These are phyloP conservation scores for Vidua macroura DNA, from an alignment of 2,113 vertebrate genomes.

Conservation along the genomic window DNA sequence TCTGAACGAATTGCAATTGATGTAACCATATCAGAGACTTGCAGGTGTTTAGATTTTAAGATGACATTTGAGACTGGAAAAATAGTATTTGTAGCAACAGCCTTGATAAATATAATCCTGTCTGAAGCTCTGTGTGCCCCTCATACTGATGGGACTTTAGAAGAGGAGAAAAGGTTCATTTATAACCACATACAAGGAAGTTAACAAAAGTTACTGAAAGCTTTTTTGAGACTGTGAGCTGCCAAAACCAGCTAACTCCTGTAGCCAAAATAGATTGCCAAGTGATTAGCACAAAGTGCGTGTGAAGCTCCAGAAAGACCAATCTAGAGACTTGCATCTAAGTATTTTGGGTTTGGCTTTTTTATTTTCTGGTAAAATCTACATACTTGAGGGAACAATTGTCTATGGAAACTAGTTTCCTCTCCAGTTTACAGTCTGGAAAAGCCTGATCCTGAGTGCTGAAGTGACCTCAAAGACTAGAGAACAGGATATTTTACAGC, in stretches of 20 bases:
- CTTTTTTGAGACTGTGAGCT: not conserved
- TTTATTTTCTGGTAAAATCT: not conserved
- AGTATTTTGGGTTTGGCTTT: not conserved
- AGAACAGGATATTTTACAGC: not conserved
- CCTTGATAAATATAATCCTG: not conserved
- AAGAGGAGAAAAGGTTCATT: not conserved
- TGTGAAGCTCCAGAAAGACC: not conserved
- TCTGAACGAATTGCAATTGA: not conserved
- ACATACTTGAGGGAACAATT: not conserved
- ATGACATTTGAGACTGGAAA: constrained; percentile 28
- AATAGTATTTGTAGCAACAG: not conserved
- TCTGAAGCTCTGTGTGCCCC: not conserved
- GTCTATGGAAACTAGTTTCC: not conserved
- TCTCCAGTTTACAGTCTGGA: not conserved
- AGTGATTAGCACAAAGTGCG: not conserved
- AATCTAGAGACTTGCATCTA: not conserved
- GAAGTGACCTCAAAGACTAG: not conserved
- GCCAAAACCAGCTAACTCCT: not conserved
- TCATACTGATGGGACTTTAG: not conserved
- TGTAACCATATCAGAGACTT: not conserved
- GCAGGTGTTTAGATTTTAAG: constrained; percentile 21
- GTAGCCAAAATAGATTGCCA: not conserved
- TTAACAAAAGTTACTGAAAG: not conserved
- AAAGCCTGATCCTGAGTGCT: not conserved
- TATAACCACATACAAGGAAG: not conserved